Evolutionary conservation across 92 coral and sea anemone genomes (phyloP).

Genomic region (Porites lobata): DNA sequence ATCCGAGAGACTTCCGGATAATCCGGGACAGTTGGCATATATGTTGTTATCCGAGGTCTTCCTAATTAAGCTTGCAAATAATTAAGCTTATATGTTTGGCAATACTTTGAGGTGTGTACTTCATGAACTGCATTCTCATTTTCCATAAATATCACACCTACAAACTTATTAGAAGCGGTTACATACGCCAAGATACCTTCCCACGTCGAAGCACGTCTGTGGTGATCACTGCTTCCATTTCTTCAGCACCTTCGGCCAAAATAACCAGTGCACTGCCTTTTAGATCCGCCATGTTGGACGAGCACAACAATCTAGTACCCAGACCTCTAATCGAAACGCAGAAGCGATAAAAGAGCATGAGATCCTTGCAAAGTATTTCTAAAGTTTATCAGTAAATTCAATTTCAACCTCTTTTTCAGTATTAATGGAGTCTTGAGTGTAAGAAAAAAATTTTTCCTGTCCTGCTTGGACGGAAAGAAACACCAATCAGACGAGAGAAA

Average conservation of each 20-base stretch:
- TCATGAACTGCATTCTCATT: no score
- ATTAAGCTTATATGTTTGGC: no score
- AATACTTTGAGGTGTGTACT: no score
- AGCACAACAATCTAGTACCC: conserved; percentile 37
- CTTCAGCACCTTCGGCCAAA: conserved; percentile 98
- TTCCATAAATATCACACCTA: background rate
- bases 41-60: no score
- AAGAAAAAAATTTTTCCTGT: background rate
- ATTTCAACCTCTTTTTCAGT: background rate
- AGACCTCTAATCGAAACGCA: background rate
- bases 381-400: no score
- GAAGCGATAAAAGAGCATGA: background rate
- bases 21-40: no score
- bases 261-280: conserved; percentile 93
- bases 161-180: no score
- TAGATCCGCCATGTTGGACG: conserved; percentile 75
- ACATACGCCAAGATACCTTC: conserved; percentile 58
- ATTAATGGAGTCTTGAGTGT: background rate
- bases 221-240: conserved; percentile 97
- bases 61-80: no score
- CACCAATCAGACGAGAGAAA: conserved; percentile 1
- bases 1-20: no score
- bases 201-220: conserved; percentile 97
- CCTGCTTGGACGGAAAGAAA: background rate
- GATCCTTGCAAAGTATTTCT: no score